Evolutionary conservation across 2,797 vertebrate genomes (phyloP).

Genomic region (Fistularia commersonii): DNA sequence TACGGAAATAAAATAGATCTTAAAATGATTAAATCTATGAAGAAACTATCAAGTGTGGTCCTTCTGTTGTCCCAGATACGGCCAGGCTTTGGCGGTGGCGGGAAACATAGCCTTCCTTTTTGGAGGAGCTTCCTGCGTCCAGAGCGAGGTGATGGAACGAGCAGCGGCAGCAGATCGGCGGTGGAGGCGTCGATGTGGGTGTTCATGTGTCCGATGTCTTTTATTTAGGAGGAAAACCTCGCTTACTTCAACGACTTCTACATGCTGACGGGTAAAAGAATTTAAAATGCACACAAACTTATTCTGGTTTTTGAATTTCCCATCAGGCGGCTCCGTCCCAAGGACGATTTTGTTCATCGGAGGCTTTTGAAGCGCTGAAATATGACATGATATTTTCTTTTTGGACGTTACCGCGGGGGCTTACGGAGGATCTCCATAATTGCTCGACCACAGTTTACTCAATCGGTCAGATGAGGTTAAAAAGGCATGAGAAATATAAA

Average conservation of each 20-base stretch:
- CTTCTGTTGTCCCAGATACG: conserved; percentile 43
- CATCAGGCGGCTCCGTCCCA: too few relatives aligned
- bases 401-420: neutral
- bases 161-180: neutral
- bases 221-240: conserved; percentile 52
- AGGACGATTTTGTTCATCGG: too few relatives aligned
- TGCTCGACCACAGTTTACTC: neutral
- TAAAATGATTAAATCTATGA: too few relatives aligned
- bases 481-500: too few relatives aligned
- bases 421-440: neutral
- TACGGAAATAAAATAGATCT: too few relatives aligned
- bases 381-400: too few relatives aligned
- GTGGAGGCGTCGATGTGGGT: neutral
- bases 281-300: neutral
- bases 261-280: conserved; percentile 77
- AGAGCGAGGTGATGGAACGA: conserved; percentile 40
- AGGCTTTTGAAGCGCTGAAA: too few relatives aligned
- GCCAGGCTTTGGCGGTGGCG: conserved; percentile 68
- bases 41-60: neutral
- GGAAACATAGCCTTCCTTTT: conserved; percentile 74
- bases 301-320: neutral
- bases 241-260: conserved; percentile 80
- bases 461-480: too few relatives aligned
- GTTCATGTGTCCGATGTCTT: conserved; percentile 1
- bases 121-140: conserved; percentile 60